Evolutionary conservation across 2,888 invertebrate species (phyloP).

Genomic region (Augiades crinisus): DNA sequence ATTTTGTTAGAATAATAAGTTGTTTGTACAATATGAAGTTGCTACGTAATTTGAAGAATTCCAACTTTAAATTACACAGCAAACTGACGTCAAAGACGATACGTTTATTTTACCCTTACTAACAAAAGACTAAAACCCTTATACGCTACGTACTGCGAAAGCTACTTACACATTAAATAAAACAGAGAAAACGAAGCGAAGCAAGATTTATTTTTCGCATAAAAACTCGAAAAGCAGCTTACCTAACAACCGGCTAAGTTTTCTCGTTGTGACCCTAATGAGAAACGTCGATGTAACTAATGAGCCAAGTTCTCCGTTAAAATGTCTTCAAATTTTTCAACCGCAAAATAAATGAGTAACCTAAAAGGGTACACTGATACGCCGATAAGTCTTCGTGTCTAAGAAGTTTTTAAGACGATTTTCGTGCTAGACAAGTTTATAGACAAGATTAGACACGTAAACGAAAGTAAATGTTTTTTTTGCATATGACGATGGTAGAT

Average conservation of each 20-base stretch:
- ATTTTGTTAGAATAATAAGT: no score
- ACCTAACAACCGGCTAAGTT: slow-evolving; percentile 13
- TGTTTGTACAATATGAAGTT: no score
- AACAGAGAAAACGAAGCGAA: neutral
- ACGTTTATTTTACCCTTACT: no score
- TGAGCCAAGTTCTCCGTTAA: slow-evolving; percentile 23
- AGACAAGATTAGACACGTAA: no score
- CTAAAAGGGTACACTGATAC: slow-evolving; percentile 23
- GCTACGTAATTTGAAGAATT: no score
- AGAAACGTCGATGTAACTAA: slow-evolving; percentile 26
- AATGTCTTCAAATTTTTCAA: slow-evolving; percentile 27
- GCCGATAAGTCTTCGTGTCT: slow-evolving; percentile 21
- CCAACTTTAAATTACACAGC: no score
- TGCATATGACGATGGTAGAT: no score
- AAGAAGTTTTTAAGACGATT: slow-evolving; percentile 15
- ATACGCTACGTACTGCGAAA: no score
- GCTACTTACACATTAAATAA: neutral
- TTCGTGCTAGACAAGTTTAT: no score
- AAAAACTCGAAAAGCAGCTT: slow-evolving; percentile 3
- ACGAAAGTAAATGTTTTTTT: no score
- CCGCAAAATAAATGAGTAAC: slow-evolving; percentile 25
- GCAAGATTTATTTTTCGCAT: neutral
- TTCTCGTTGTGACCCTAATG: slow-evolving; percentile 23
- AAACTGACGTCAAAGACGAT: no score
- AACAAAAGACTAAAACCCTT: no score